A percentile compares a stretch with the other conserved stretches of the same genome.
These are phyloP conservation scores for Pluvianellus socialis DNA, from an alignment of 2,113 vertebrate species.

Conservation along the genomic window DNA sequence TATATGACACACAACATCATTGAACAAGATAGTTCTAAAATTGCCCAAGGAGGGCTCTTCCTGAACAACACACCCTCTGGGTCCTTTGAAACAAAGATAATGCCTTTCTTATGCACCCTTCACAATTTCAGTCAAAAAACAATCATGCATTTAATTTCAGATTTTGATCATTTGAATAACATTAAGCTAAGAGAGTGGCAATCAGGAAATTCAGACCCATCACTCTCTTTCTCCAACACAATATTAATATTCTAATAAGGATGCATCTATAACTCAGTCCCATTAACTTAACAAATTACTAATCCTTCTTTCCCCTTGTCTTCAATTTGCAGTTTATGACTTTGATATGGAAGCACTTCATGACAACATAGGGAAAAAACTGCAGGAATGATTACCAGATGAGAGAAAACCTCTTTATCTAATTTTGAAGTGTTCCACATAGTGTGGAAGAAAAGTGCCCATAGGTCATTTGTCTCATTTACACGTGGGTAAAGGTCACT, in stretches of 20 bases:
- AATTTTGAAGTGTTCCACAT: background rate
- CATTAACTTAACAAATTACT: slow-evolving; percentile 23
- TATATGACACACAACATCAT: background rate
- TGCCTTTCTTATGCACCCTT: background rate
- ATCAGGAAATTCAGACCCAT: slow-evolving; percentile 12
- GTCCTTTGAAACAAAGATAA: background rate
- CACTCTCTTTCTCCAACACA: background rate
- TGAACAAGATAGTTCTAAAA: background rate
- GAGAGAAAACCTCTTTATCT: background rate
- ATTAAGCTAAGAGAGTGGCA: background rate
- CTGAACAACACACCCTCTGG: background rate
- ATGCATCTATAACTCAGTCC: background rate
- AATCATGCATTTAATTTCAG: slow-evolving; percentile 4
- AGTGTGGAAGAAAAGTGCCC: background rate
- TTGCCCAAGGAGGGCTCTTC: background rate
- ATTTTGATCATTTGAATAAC: slow-evolving; percentile 10
- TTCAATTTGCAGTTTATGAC: background rate
- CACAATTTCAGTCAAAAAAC: background rate
- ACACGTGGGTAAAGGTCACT: background rate
- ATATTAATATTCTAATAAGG: slow-evolving; percentile 21
- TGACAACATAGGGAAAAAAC: background rate
- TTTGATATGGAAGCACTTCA: background rate
- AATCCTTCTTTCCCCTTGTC: background rate
- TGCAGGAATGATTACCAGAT: background rate
- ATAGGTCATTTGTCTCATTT: background rate